These are phyloP conservation scores for Notarius quadriscutis DNA, from an alignment of 2,113 vertebrate species.

Conservation along the genomic window DNA sequence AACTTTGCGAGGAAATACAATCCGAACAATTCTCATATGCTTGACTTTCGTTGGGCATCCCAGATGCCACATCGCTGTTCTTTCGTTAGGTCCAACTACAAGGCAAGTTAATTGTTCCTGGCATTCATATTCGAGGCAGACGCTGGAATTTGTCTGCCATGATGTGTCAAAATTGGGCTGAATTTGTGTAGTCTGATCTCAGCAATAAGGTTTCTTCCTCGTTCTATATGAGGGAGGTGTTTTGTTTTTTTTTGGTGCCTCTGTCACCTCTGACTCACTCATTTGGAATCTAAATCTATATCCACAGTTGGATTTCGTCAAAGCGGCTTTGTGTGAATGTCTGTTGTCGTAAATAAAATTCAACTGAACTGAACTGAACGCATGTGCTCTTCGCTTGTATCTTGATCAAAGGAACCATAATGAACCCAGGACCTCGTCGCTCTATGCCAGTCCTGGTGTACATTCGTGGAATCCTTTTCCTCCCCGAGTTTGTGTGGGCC, in stretches of 20 bases:
- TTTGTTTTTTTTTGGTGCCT: not conserved
- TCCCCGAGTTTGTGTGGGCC: slow-evolving; percentile 91
- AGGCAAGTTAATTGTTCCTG: no score
- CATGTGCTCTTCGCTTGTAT: not conserved
- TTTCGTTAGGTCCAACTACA: no score
- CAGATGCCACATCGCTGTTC: no score
- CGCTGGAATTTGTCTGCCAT: no score
- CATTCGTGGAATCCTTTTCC: slow-evolving; percentile 81
- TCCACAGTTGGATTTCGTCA: not conserved
- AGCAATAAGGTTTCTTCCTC: not conserved
- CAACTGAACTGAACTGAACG: not conserved
- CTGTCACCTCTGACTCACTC: not conserved
- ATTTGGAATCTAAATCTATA: not conserved
- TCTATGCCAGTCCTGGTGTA: slow-evolving; percentile 88
- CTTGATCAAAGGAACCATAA: slow-evolving; percentile 83
- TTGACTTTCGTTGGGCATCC: no score
- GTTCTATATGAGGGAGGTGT: not conserved
- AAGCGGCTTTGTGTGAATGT: not conserved
- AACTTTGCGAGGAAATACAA: no score
- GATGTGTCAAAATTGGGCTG: no score
- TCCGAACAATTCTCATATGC: no score
- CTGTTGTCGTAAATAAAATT: not conserved
- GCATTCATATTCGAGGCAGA: no score
- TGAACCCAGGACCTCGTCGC: slow-evolving; percentile 87
- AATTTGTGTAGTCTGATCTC: no score